Base-by-base conservation (phyloP, 2,113 vertebrate genomes). In the Todiramphus chloris region DNA sequence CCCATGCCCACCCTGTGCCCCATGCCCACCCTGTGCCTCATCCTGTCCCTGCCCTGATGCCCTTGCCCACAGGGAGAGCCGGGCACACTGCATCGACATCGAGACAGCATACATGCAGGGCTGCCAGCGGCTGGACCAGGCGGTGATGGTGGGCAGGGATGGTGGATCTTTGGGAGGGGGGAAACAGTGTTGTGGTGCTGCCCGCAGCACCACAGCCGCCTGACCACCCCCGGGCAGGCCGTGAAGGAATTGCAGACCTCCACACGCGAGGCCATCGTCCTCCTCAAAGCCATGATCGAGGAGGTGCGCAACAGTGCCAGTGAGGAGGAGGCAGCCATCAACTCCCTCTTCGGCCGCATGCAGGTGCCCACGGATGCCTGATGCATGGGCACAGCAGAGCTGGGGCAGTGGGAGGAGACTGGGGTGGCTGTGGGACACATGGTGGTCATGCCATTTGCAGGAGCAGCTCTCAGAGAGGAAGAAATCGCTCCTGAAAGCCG, bases 211-310 rank as follows among this genome's bases (percentile, higher is more conserved):
- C n/a, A 1, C 74, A 90, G 78, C 80, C 0, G 0, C 69, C 50
- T 33, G 1, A 0, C 37, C 3, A 4, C 51, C 37, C 80, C n/a
- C 0, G 5, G 62, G 35, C 93, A 99, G 99, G 98, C 98, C 0
- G 99, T 99, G 96, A 99, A 99, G 95, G 99, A 99, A 83, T 98
- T 99, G 79, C 99, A 99, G 98, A 99, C 98, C 0, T 99, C 99
- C 77, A 98, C 99, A 0, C 97, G 98, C 1, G 99, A 99, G 79
- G 98, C 99, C 44, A 99, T 99, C 18, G 85, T 98, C 64, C 98
- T 99, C 80, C 98, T 99, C 70, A 99, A 99, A 93, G 98, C 98
- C 21, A 99, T 99, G 99, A 98, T 99, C 2, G 98, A 99, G 89
- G 99, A 99, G 96, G 99, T 99, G 88, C 98, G 97, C 46, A 97